These are phyloP conservation scores for Arenaria interpres DNA, from an alignment of 2,113 vertebrate genomes.

Conservation along the genomic window DNA sequence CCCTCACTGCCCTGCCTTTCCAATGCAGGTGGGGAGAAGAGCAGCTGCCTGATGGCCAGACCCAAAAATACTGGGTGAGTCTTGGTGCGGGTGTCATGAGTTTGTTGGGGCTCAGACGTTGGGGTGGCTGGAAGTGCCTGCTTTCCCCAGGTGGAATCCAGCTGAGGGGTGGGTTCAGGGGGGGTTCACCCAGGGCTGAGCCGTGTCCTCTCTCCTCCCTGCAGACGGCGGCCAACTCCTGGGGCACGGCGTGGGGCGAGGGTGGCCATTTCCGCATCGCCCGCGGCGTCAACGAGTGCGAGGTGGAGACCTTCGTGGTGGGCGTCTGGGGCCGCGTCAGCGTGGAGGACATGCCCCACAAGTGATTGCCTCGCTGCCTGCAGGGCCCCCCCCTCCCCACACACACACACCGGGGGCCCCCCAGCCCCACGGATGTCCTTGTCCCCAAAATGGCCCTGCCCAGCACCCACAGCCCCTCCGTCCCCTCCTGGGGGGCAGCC, in stretches of 20 bases:
- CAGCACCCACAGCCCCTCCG: not conserved
- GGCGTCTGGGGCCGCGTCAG: constrained; percentile 93
- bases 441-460: not conserved
- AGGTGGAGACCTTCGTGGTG: constrained; percentile 93
- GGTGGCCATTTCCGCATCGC: constrained; percentile 90
- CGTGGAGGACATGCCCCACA: constrained; percentile 91
- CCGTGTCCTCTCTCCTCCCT: not conserved
- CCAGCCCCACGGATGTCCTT: not conserved
- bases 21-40: no score
- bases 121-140: not conserved
- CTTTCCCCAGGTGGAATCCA: not conserved
- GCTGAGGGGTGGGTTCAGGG: no score
- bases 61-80: no score
- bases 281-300: constrained; percentile 91
- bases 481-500: not conserved
- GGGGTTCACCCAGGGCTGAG: not conserved
- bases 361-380: constrained; percentile 48
- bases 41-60: no score
- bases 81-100: no score
- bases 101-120: no score
- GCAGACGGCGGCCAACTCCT: constrained; percentile 94
- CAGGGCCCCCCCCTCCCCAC: not conserved
- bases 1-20: no score
- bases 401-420: not conserved
- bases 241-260: constrained; percentile 95